phyloP scores from a whole-genome alignment of 2,113 vertebrate genomes.

The Oreochromis aureus region DNA sequence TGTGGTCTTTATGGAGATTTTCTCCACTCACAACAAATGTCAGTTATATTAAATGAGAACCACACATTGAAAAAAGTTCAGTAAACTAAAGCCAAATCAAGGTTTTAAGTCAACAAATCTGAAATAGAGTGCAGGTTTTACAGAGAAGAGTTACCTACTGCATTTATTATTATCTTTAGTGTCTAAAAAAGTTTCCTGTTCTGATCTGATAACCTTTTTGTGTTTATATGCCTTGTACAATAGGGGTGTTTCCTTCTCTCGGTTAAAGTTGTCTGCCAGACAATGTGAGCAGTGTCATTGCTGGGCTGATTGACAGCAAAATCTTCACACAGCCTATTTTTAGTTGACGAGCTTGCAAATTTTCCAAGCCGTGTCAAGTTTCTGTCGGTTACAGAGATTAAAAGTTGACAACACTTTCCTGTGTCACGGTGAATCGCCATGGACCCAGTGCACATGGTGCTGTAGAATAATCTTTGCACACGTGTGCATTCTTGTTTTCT shows the following conservation, averaged over 20 bases:
- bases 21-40: background rate
- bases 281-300: background rate
- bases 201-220: background rate
- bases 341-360: background rate
- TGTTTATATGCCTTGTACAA: background rate
- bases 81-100: rapidly evolving
- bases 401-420: background rate
- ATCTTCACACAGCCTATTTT: background rate
- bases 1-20: background rate
- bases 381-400: background rate
- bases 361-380: background rate
- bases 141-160: background rate
- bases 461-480: background rate
- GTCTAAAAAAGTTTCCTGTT: background rate
- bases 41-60: rapidly evolving
- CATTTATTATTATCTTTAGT: background rate
- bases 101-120: rapidly evolving
- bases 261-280: background rate
- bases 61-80: background rate
- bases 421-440: background rate
- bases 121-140: background rate
- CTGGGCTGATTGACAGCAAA: background rate
- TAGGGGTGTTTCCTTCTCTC: background rate
- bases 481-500: background rate
- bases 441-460: background rate